These are phyloP conservation scores for Lordiphosa collinella DNA, from an alignment of 1,140 invertebrate species.

Conservation along the genomic window DNA sequence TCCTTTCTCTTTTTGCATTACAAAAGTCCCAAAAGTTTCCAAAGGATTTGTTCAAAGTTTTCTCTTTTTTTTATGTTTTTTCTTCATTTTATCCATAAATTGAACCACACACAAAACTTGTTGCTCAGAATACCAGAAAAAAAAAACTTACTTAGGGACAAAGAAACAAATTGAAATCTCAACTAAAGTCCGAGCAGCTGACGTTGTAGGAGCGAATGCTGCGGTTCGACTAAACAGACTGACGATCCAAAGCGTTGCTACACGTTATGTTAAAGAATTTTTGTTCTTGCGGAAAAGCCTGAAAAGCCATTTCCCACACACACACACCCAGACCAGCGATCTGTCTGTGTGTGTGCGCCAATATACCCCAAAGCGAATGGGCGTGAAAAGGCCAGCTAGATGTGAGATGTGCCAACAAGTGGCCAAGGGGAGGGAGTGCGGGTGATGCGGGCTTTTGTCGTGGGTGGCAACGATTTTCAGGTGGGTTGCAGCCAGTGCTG, in stretches of 20 bases:
- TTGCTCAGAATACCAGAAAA: constrained; percentile 23
- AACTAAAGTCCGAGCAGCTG: constrained; percentile 80
- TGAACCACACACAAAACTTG: background rate
- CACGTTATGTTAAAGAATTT: constrained; percentile 80
- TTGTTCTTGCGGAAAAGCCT: constrained; percentile 71
- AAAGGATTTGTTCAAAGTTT: constrained; percentile 10
- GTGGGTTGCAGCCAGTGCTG: constrained; percentile 44
- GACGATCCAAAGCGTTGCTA: constrained; percentile 78
- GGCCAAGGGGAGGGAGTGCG: constrained; percentile 11
- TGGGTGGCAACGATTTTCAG: constrained; percentile 37
- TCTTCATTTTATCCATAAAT: constrained; percentile 15
- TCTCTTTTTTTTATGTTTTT: constrained; percentile 4
- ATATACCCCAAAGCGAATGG: constrained; percentile 6
- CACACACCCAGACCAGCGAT: constrained; percentile 11
- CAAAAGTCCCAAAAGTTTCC: constrained; percentile 1
- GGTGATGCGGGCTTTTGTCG: background rate
- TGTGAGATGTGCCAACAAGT: constrained; percentile 61
- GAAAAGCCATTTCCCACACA: constrained; percentile 53
- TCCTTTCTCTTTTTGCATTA: constrained; percentile 6
- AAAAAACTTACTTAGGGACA: constrained; percentile 79
- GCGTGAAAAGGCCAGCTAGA: constrained; percentile 52
- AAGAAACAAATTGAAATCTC: constrained; percentile 80
- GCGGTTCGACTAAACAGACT: constrained; percentile 80
- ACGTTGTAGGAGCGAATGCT: constrained; percentile 80
- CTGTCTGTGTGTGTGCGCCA: constrained; percentile 14